phyloP scores from a whole-genome alignment of 1,140 invertebrate species.

The Camponotus floridanus region DNA sequence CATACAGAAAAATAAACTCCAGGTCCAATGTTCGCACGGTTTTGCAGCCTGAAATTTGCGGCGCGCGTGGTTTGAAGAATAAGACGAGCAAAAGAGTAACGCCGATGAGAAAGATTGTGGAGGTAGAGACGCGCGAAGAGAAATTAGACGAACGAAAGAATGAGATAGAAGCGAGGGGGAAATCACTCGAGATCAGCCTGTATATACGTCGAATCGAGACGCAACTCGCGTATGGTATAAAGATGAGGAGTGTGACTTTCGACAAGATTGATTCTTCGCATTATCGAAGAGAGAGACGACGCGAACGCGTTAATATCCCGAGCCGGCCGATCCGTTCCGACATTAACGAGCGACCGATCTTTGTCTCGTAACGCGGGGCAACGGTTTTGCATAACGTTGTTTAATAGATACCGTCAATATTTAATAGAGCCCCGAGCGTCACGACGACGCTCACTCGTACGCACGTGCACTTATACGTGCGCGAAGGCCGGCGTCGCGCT shows the following conservation, averaged over 20 bases:
- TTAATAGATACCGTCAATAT: slow-evolving; percentile 74
- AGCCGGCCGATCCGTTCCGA: slow-evolving; percentile 7
- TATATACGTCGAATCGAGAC: background rate
- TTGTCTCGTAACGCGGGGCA: slow-evolving; percentile 1
- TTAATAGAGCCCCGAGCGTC: slow-evolving; percentile 57
- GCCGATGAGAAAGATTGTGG: too few species aligned
- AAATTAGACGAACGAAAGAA: background rate
- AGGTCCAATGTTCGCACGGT: background rate
- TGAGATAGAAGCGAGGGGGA: background rate
- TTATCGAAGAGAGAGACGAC: background rate
- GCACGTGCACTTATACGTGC: slow-evolving; percentile 63
- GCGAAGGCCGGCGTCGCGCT: slow-evolving; percentile 30
- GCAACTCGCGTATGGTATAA: background rate
- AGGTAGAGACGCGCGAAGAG: background rate
- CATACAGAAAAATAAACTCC: background rate
- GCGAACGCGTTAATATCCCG: background rate
- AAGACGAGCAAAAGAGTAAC: background rate
- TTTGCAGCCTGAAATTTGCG: slow-evolving; percentile 32
- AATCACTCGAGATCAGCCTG: background rate
- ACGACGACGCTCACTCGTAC: background rate
- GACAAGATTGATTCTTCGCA: background rate
- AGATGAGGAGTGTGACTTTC: background rate
- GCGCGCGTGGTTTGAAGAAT: background rate
- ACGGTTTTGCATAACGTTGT: slow-evolving; percentile 73
- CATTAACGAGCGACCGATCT: background rate